Evolutionary conservation across 1,140 invertebrate genomes (phyloP).

Genomic region (Pentalonia nigronervosa): DNA sequence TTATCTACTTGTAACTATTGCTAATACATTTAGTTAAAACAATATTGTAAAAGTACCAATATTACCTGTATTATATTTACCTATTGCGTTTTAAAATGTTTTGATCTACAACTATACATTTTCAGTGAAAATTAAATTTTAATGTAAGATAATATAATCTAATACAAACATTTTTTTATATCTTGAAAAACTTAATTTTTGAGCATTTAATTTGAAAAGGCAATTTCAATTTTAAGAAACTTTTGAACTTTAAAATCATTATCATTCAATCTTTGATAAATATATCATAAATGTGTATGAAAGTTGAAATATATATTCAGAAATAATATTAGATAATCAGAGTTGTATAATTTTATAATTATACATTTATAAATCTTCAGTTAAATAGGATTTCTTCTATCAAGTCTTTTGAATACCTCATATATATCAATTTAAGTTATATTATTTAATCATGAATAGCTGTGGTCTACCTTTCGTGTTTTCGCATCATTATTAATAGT

Average conservation of each 20-base stretch:
- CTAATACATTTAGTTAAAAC: not conserved
- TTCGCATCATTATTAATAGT: not conserved
- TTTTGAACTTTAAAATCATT: not conserved
- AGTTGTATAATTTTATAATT: not conserved
- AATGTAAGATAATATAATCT: not conserved
- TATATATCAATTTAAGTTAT: not conserved
- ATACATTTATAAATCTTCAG: not conserved
- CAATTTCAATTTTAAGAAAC: not conserved
- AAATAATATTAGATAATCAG: not conserved
- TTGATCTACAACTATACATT: not conserved
- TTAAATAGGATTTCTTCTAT: not conserved
- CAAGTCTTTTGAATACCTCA: not conserved
- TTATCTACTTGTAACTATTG: not conserved
- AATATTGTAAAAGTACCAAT: not conserved
- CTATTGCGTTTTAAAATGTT: not conserved
- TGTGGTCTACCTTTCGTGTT: not conserved
- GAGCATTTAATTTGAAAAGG: not conserved
- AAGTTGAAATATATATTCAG: not conserved
- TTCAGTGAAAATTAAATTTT: not conserved
- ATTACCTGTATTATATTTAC: not conserved
- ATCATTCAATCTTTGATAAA: not conserved
- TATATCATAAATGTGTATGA: not conserved
- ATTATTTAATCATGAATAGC: not conserved
- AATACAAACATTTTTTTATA: not conserved
- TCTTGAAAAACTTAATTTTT: not conserved